Evolutionary conservation across 2,113 vertebrate genomes (phyloP).

Genomic region (Dolichallabes microphthalmus): DNA sequence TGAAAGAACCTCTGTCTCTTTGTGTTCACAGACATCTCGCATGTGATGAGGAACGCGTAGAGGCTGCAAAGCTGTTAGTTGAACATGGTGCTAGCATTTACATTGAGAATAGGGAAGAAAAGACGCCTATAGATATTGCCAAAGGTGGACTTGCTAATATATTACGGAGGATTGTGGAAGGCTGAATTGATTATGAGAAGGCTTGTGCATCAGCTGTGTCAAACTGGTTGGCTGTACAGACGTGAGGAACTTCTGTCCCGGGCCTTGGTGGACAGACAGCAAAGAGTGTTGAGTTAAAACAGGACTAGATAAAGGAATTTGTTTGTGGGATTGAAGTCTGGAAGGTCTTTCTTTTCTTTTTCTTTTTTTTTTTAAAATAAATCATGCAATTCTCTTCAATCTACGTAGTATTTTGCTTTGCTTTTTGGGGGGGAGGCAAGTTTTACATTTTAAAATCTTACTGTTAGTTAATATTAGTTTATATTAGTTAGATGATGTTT

Average conservation of each 20-base stretch:
- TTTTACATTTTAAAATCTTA: background rate
- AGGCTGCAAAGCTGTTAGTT: conserved; percentile 92
- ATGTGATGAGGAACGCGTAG: conserved; percentile 91
- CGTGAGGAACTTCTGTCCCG: background rate
- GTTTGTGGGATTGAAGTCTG: background rate
- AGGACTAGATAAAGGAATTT: background rate
- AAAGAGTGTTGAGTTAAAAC: background rate
- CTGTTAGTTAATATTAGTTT: background rate
- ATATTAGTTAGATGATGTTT: background rate
- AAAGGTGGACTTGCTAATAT: conserved; percentile 81
- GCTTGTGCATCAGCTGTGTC: background rate
- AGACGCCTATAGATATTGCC: conserved; percentile 88
- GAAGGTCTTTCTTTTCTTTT: background rate
- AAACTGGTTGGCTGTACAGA: background rate
- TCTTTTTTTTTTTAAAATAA: background rate
- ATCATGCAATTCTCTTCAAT: background rate
- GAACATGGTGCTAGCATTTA: conserved; percentile 93
- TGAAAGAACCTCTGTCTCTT: background rate
- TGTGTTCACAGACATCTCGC: conserved; percentile 85
- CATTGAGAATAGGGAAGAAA: conserved; percentile 95
- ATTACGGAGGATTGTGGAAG: conserved; percentile 85
- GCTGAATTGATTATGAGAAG: conserved; percentile 62
- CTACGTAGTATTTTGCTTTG: background rate
- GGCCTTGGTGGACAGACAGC: background rate
- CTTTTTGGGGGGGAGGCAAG: background rate